These are phyloP conservation scores for Umimayanthus kanabou DNA, from an alignment of 92 coral and sea anemone genomes.

Conservation along the genomic window DNA sequence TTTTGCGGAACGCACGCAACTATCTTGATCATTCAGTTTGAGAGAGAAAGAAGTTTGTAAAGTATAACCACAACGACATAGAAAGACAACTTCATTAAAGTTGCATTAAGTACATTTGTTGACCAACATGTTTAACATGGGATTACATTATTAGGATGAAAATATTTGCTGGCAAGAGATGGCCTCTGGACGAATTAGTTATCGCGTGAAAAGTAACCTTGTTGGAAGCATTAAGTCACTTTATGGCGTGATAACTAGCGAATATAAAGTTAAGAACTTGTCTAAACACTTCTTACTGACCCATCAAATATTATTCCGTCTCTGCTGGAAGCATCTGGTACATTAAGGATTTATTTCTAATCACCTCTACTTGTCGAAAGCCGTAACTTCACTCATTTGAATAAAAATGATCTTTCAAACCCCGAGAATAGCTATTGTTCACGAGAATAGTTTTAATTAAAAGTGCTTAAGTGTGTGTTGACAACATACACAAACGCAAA, in stretches of 20 bases:
- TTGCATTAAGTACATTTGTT: not conserved
- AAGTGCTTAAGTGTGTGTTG: slow-evolving; percentile 3
- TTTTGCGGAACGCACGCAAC: not conserved
- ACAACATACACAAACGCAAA: not conserved
- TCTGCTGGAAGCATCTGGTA: not conserved
- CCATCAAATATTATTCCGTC: not conserved
- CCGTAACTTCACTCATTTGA: slow-evolving; percentile 1
- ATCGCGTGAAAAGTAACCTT: not conserved
- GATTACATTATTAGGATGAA: not conserved
- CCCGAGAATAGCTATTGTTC: not conserved
- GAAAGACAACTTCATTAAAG: not conserved
- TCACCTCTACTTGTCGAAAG: slow-evolving; percentile 2
- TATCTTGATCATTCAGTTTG: not conserved
- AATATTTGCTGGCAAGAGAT: not conserved
- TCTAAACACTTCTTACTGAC: not conserved
- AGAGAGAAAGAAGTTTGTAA: too few species aligned
- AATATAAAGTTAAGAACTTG: not conserved
- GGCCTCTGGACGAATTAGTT: not conserved
- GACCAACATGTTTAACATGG: not conserved
- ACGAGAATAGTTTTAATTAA: not conserved
- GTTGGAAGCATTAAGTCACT: not conserved
- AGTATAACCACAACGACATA: not conserved
- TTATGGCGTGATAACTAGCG: not conserved
- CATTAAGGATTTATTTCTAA: not conserved
- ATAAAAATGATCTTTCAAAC: not conserved